Percentiles rank a stretch among this genome's conserved stretches.
These are phyloP conservation scores for Holothuria leucospilota DNA, from an alignment of 53 echinoderm and acorn worm genomes.

Conservation along the genomic window DNA sequence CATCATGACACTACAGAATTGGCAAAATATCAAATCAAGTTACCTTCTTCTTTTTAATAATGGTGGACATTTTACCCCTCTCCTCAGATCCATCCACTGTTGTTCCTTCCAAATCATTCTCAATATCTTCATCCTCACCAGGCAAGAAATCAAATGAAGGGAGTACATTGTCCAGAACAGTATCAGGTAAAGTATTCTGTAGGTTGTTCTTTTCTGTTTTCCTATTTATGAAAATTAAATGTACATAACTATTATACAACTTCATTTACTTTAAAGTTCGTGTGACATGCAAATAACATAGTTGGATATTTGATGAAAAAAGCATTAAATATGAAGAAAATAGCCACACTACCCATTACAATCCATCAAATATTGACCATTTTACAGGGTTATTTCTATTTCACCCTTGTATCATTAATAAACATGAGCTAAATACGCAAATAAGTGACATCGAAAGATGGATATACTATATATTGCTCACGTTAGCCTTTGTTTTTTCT, in stretches of 20 bases:
- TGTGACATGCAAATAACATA: too few species aligned
- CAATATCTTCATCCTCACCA: conserved; percentile 75
- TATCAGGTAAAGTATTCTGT: conserved; percentile 73
- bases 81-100: conserved; percentile 70
- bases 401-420: too few species aligned
- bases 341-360: too few species aligned
- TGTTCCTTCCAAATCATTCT: conserved; percentile 77
- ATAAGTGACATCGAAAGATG: too few species aligned
- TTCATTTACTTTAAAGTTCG: too few species aligned
- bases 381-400: too few species aligned
- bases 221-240: conserved; percentile 17
- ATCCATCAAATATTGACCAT: too few species aligned
- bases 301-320: too few species aligned
- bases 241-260: not conserved
- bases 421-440: too few species aligned
- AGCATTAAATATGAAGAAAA: not conserved
- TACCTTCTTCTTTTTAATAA: conserved; percentile 97
- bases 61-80: conserved; percentile 80
- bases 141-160: conserved; percentile 88
- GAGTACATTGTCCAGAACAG: conserved; percentile 86
- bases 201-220: conserved; percentile 71
- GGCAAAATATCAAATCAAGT: not conserved
- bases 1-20: too few species aligned
- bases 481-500: too few species aligned
- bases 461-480: too few species aligned